Percentiles rank a stretch among this genome's conserved stretches.
These are phyloP conservation scores for Solenodon paradoxus DNA, from an alignment of 2,113 vertebrate species.

Conservation along the genomic window DNA sequence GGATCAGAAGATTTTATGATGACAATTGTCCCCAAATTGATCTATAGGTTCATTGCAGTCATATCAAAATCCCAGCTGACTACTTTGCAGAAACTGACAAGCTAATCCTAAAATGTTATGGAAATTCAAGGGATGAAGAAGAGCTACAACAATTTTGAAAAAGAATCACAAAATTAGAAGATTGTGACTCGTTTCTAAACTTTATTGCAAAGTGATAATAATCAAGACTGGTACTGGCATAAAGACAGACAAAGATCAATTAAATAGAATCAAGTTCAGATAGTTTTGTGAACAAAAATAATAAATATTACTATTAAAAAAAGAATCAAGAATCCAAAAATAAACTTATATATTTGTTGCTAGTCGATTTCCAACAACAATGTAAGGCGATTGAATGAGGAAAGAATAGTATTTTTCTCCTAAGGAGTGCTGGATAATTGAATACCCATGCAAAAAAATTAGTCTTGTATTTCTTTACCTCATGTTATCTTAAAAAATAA, in stretches of 20 bases:
- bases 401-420: not conserved
- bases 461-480: not conserved
- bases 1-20: not conserved
- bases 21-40: not conserved
- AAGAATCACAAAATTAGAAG: no score
- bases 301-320: no score
- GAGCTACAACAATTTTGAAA: not conserved
- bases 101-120: no score
- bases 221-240: no score
- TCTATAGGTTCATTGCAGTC: not conserved
- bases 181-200: no score
- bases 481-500: not conserved
- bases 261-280: no score
- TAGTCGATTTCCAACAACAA: not conserved
- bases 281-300: no score
- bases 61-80: no score
- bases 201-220: no score
- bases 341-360: not conserved
- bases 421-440: not conserved
- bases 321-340: no score
- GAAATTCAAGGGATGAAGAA: not conserved
- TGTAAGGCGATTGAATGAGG: not conserved
- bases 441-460: not conserved
- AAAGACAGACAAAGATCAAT: no score
- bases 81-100: no score